Conservation (phyloP, 2,797 vertebrate genomes). For the Sebastes glaucus region DNA sequence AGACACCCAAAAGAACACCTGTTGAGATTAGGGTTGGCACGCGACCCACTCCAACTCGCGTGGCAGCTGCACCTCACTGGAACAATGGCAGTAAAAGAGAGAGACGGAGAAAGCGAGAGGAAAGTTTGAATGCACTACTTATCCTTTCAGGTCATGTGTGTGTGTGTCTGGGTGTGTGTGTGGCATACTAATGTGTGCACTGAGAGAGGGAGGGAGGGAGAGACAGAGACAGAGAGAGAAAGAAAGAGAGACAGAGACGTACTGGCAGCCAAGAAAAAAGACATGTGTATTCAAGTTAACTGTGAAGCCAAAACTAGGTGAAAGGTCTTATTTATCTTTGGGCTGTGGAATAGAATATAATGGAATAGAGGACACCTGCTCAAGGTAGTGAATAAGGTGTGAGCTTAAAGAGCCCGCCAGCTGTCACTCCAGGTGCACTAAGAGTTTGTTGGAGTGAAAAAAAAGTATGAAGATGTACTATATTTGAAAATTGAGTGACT, state of each 20-base stretch:
- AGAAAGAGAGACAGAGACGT: constrained; percentile 41
- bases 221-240: neutral
- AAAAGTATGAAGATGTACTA: neutral
- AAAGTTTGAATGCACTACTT: constrained; percentile 81
- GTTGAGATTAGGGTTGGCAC: constrained; percentile 83
- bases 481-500: neutral
- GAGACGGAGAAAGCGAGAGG: constrained; percentile 64
- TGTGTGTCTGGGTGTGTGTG: constrained; percentile 35
- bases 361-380: constrained; percentile 55
- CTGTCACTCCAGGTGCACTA: constrained; percentile 59
- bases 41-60: constrained; percentile 80
- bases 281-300: constrained; percentile 54
- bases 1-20: constrained; percentile 78
- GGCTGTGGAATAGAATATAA: constrained; percentile 29
- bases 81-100: constrained; percentile 78
- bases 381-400: constrained; percentile 50
- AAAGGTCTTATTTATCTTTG: constrained; percentile 66
- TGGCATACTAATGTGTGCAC: constrained; percentile 61
- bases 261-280: constrained; percentile 54
- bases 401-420: constrained; percentile 39
- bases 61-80: constrained; percentile 76
- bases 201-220: neutral
- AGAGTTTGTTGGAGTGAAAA: neutral
- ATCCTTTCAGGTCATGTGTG: constrained; percentile 71
- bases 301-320: constrained; percentile 55